Conservation (phyloP, 2,113 vertebrate genomes). For the Lycaon pictus region DNA sequence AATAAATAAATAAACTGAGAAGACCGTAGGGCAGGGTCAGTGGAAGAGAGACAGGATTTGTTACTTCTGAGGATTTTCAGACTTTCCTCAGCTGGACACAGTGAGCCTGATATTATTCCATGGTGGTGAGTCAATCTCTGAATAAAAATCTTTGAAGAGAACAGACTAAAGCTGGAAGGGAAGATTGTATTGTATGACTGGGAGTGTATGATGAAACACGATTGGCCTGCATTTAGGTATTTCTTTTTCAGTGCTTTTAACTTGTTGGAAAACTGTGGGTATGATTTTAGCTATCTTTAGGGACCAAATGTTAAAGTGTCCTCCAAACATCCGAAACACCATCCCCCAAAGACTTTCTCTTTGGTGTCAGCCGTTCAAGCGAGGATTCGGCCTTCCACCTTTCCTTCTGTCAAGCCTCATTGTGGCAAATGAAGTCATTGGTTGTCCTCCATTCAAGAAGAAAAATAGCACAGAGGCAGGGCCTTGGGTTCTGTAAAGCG, state of each 20-base stretch:
- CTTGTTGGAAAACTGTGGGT: neutral
- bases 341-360: neutral
- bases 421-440: neutral
- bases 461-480: neutral
- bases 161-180: neutral
- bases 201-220: neutral
- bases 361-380: neutral
- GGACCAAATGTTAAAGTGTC: conserved; percentile 55
- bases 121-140: neutral
- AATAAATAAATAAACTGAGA: neutral
- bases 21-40: neutral
- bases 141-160: neutral
- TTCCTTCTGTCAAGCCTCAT: neutral
- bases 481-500: neutral
- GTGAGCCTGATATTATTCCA: neutral
- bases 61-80: neutral
- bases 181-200: neutral
- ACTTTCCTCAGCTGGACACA: neutral
- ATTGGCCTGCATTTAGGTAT: neutral
- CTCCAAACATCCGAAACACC: conserved; percentile 1
- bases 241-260: neutral
- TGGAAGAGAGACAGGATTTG: neutral
- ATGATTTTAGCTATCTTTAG: neutral
- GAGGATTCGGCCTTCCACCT: neutral
- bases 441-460: neutral